These are phyloP conservation scores for Zoanthus solanderi DNA, from an alignment of 92 coral and sea anemone genomes.

Conservation along the genomic window DNA sequence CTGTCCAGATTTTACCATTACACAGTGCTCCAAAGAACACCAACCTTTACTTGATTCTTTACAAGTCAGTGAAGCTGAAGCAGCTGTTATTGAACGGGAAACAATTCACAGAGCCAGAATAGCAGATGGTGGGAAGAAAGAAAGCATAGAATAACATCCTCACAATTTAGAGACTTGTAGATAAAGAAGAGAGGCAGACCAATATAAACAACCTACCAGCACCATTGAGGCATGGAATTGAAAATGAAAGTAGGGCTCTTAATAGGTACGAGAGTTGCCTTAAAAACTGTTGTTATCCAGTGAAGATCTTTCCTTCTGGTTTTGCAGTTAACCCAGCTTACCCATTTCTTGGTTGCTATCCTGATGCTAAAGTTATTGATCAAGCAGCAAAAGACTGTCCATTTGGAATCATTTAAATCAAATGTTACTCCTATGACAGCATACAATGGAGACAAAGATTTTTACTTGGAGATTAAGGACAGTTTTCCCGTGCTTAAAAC, in stretches of 20 bases:
- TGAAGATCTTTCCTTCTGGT: slow-evolving; percentile 52
- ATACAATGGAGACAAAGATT: slow-evolving; percentile 42
- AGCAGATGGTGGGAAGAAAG: slow-evolving; percentile 46
- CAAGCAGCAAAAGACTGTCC: slow-evolving; percentile 6
- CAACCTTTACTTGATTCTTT: slow-evolving; percentile 34
- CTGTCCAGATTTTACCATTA: slow-evolving; percentile 34
- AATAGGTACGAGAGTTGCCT: slow-evolving; percentile 30
- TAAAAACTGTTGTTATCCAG: slow-evolving; percentile 52
- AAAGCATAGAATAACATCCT: slow-evolving; percentile 43
- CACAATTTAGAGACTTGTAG: slow-evolving; percentile 38
- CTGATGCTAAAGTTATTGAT: slow-evolving; percentile 61
- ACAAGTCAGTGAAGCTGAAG: slow-evolving; percentile 37
- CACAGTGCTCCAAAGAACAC: slow-evolving; percentile 46
- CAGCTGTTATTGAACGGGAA: slow-evolving; percentile 27
- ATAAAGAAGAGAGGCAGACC: neutral
- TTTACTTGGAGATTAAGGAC: slow-evolving; percentile 48
- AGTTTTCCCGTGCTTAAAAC: slow-evolving; percentile 43
- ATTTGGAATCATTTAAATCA: slow-evolving; percentile 57
- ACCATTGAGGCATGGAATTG: slow-evolving; percentile 54
- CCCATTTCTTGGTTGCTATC: slow-evolving; percentile 64
- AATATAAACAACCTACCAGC: slow-evolving; percentile 25
- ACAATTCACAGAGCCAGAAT: slow-evolving; percentile 37
- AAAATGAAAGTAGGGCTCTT: slow-evolving; percentile 45
- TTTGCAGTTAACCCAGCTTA: slow-evolving; percentile 54
- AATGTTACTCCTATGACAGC: slow-evolving; percentile 54